Percentiles rank a stretch among this genome's conserved stretches.
Evolutionary conservation across 2,113 vertebrate genomes (phyloP).

Genomic region (Propithecus coquereli): DNA sequence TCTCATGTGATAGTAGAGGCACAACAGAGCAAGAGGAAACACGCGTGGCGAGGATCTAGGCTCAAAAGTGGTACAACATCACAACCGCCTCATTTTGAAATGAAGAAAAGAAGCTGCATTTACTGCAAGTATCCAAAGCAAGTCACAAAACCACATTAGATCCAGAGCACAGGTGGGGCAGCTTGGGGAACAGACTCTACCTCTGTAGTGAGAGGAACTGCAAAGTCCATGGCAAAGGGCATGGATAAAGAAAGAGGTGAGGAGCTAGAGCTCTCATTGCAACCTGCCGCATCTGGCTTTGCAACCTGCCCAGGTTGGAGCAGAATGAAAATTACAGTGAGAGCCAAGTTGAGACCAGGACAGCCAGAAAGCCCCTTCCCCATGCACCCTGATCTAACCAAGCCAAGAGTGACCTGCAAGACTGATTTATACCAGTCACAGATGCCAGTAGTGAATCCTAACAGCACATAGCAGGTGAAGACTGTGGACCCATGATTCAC

Average conservation of each 20-base stretch:
- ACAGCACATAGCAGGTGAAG: neutral
- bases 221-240: neutral
- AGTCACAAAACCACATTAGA: neutral
- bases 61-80: neutral
- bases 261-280: neutral
- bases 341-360: neutral
- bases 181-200: accelerated
- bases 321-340: neutral
- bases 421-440: neutral
- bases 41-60: accelerated
- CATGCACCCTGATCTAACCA: neutral
- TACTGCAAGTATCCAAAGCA: neutral
- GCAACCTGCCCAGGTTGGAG: neutral
- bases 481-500: neutral
- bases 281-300: neutral
- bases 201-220: neutral
- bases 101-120: neutral
- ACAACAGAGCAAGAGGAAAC: neutral
- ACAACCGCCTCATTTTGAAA: neutral
- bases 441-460: neutral
- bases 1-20: neutral
- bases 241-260: neutral
- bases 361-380: neutral
- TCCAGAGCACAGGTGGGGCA: neutral
- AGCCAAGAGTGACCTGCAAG: neutral